Evolutionary conservation across 2,113 vertebrate genomes (phyloP).

Genomic region (Aldabrachelys gigantea): DNA sequence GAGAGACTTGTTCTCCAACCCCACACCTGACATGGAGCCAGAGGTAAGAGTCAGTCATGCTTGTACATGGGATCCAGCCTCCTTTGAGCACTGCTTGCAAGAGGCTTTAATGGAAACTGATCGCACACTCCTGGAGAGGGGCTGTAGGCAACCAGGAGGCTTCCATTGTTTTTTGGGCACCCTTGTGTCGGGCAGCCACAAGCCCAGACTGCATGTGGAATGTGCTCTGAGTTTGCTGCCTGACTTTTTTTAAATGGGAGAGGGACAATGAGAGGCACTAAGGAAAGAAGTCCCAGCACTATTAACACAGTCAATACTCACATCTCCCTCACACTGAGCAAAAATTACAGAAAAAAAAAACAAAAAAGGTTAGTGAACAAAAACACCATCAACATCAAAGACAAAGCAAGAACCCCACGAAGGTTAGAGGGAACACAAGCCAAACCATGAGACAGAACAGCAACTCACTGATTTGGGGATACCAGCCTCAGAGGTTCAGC

Average conservation of each 20-base stretch:
- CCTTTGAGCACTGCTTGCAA: constrained; percentile 75
- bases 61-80: background rate
- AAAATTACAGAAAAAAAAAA: constrained; percentile 82
- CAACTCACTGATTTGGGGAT: background rate
- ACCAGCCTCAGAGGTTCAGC: background rate
- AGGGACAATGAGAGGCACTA: constrained; percentile 66
- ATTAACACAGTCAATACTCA: constrained; percentile 87
- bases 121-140: constrained; percentile 3
- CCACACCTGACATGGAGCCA: background rate
- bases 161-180: background rate
- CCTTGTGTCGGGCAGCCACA: constrained; percentile 7
- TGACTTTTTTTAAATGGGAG: background rate
- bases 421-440: background rate
- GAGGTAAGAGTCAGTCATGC: background rate
- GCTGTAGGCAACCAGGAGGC: background rate
- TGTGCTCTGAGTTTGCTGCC: background rate
- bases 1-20: background rate
- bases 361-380: constrained; percentile 76
- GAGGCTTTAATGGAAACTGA: background rate
- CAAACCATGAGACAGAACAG: constrained; percentile 31
- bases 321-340: constrained; percentile 96
- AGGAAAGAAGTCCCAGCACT: constrained; percentile 76
- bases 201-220: background rate
- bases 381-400: constrained; percentile 51
- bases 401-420: constrained; percentile 2